phyloP scores from a whole-genome alignment of 92 coral and sea anemone genomes.

The Montipora capitata region DNA sequence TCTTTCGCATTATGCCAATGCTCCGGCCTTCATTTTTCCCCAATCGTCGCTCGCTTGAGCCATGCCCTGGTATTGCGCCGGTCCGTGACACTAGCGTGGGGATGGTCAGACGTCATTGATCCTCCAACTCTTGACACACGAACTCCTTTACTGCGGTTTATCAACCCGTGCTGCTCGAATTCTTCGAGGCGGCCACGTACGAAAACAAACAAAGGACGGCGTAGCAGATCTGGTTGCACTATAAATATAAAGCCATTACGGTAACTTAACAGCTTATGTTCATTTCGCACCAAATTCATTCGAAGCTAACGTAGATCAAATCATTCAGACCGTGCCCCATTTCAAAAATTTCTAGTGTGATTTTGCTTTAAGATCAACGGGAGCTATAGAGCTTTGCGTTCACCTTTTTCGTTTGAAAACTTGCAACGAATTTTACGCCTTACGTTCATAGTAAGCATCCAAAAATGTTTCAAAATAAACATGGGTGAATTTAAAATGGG shows the following conservation, averaged over 20 bases:
- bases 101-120: background rate
- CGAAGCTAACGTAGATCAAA: too few relatives aligned
- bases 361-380: too few relatives aligned
- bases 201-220: constrained; percentile 99
- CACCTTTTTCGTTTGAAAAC: too few relatives aligned
- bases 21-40: background rate
- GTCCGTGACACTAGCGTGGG: background rate
- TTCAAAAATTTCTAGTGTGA: too few relatives aligned
- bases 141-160: background rate
- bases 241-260: constrained; percentile 4
- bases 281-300: too few relatives aligned
- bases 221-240: constrained; percentile 98
- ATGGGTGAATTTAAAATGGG: too few relatives aligned
- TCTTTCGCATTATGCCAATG: background rate
- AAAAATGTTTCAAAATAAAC: too few relatives aligned
- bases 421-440: too few relatives aligned
- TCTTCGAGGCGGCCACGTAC: constrained; percentile 97
- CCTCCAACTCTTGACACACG: background rate
- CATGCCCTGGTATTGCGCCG: background rate
- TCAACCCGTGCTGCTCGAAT: constrained; percentile 66
- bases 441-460: too few relatives aligned
- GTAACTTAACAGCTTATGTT: background rate
- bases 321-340: too few relatives aligned
- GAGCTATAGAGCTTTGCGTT: too few relatives aligned
- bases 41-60: background rate